phyloP scores from a whole-genome alignment of 2,113 vertebrate species.

The Mirounga angustirostris region DNA sequence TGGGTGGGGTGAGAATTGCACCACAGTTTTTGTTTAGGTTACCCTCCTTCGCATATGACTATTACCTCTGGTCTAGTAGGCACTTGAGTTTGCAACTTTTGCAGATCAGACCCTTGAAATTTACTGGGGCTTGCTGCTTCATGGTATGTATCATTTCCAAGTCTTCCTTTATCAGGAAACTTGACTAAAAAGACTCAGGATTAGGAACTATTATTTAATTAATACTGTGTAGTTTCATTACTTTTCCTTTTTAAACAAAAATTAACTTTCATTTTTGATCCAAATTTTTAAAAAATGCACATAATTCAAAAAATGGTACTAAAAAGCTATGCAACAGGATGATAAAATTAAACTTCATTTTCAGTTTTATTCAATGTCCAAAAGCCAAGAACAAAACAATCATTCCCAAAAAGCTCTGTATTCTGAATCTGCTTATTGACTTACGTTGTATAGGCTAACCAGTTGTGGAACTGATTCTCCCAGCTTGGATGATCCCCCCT shows the following conservation, averaged over 20 bases:
- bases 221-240: background rate
- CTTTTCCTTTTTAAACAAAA: background rate
- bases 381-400: background rate
- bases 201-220: background rate
- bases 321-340: background rate
- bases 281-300: background rate
- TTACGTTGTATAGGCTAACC: background rate
- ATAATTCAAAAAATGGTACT: background rate
- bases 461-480: background rate
- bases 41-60: background rate
- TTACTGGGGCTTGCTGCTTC: background rate
- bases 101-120: background rate
- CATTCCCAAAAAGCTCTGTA: background rate
- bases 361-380: background rate
- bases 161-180: constrained; percentile 6
- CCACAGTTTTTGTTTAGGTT: background rate
- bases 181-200: background rate
- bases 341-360: background rate
- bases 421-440: background rate
- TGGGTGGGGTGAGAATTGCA: background rate
- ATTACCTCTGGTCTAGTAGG: background rate
- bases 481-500: background rate
- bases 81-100: background rate
- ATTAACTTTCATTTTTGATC: background rate
- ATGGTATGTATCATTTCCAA: background rate